Base-by-base conservation (phyloP, 23 tunicate genomes). In the Halocynthia roretzi region DNA sequence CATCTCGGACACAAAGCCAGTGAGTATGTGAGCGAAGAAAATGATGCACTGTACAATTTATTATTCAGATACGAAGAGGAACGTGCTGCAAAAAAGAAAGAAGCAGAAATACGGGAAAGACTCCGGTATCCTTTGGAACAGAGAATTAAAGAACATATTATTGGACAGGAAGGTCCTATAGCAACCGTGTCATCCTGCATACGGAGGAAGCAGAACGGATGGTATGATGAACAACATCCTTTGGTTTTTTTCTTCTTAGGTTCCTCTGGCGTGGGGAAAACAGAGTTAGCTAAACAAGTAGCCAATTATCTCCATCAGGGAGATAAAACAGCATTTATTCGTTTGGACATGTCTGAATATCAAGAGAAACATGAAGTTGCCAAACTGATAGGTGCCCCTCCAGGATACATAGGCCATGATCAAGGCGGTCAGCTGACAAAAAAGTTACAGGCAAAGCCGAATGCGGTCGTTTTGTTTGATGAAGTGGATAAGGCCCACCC, bases 401-500 rank as follows among this genome's bases (percentile, higher is more conserved):
- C 99, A 0, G 99, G 99, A 15, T 94, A 94, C 67, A 84, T 94
- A 18, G 99, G 99, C 7, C 90, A 88, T 74, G 96, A 94, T 51
- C 87, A 94, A 68, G 99, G 99, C 55, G 99, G 99, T 6, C 99
- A 94, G 54, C 75, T 94, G 62, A 94, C 99, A 49, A 88, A 94
- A 68, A 71, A 78, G 62, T 76, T 94, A 14, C 81, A 70, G 62
- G 94, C 84, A 7, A 82, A 83, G 50, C 99, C 99, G 50, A 71
- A 88, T 72, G 92, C 99, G 50, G 96, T 94, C 15, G 99, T 94
- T 23, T 65, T 94, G 44, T 89, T 94, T 77, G 99, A 94, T 77
- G 99, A 94, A 72, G 94, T 94, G 9, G 99, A 94, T 40, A 94
- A 94, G 61, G 99, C 99, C 17, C 99, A 94, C 77, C 99, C 99